These are phyloP conservation scores for Thymelicus sylvestris DNA, from an alignment of 2,888 invertebrate species.

Conservation along the genomic window DNA sequence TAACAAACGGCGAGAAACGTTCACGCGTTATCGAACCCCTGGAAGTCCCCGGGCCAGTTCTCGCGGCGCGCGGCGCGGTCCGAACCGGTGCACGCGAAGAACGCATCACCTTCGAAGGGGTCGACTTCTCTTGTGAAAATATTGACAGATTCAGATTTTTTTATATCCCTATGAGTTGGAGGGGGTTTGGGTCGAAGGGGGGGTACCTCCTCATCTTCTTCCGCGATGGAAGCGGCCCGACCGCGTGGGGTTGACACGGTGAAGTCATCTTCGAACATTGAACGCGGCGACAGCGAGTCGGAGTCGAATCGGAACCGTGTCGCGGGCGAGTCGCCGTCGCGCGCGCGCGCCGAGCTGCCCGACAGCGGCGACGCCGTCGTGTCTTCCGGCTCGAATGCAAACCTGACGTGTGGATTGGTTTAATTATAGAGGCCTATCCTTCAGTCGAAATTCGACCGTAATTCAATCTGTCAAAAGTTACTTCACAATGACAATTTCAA, in stretches of 20 bases:
- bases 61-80: slow-evolving; percentile 75
- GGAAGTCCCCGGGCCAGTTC: slow-evolving; percentile 81
- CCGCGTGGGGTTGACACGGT: slow-evolving; percentile 74
- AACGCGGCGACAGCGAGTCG: slow-evolving; percentile 75
- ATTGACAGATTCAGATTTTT: slow-evolving; percentile 95
- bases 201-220: slow-evolving; percentile 74
- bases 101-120: slow-evolving; percentile 95
- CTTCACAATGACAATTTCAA: too few species aligned
- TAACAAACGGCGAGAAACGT: slow-evolving; percentile 21
- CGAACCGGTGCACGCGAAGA: slow-evolving; percentile 87
- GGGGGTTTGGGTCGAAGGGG: slow-evolving; percentile 64
- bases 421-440: neutral
- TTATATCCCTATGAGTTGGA: slow-evolving; percentile 86
- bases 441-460: too few species aligned
- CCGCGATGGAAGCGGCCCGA: slow-evolving; percentile 77
- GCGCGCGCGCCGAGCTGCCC: slow-evolving; percentile 61
- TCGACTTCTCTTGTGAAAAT: slow-evolving; percentile 94
- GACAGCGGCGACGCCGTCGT: slow-evolving; percentile 68
- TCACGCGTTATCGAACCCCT: slow-evolving; percentile 76
- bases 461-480: too few species aligned
- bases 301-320: slow-evolving; percentile 76
- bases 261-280: slow-evolving; percentile 86
- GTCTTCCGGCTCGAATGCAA: slow-evolving; percentile 73
- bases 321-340: slow-evolving; percentile 65
- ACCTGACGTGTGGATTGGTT: slow-evolving; percentile 49